These are phyloP conservation scores for Saccostrea glomerata DNA, from an alignment of 1,140 invertebrate species.

Conservation along the genomic window DNA sequence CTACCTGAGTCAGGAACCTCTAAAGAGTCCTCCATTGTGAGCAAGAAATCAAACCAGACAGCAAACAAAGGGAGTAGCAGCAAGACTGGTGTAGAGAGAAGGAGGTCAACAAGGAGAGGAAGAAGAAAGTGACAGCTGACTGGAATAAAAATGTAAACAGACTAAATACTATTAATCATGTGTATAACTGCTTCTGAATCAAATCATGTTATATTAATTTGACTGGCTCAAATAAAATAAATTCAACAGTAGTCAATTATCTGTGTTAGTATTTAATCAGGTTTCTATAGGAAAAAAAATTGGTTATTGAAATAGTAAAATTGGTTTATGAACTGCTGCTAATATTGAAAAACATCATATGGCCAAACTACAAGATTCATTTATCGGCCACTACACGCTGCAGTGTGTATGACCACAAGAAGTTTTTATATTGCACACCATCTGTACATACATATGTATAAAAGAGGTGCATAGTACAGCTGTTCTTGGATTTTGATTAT, in stretches of 20 bases:
- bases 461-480: no score
- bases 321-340: no score
- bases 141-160: background rate
- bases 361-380: no score
- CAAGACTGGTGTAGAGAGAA: background rate
- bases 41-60: background rate
- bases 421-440: no score
- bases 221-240: background rate
- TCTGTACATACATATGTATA: no score
- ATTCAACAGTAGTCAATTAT: background rate
- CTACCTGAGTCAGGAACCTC: background rate
- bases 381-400: no score
- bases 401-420: no score
- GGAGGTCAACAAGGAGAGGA: background rate
- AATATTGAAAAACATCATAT: no score
- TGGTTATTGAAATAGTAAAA: no score
- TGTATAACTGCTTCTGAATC: background rate
- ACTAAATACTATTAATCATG: background rate
- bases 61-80: background rate
- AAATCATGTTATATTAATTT: background rate
- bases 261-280: no score
- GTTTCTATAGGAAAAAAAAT: no score
- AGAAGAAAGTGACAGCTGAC: background rate
- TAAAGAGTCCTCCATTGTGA: background rate
- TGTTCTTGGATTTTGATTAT: no score